Evolutionary conservation across 2,113 vertebrate species (phyloP).

Genomic region (Atherinomorus stipes): DNA sequence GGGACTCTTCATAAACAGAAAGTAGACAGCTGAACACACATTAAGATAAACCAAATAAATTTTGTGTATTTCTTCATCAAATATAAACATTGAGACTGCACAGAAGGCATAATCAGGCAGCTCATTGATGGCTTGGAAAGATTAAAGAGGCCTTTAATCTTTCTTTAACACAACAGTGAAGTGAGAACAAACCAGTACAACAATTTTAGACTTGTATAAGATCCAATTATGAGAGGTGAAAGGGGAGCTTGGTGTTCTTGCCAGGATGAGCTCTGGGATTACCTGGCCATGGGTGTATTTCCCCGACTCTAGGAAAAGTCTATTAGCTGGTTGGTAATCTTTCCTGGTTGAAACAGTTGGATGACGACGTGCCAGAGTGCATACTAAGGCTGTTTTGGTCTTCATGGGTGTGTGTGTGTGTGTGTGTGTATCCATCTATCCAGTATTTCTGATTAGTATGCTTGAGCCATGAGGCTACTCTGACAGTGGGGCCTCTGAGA

Average conservation of each 20-base stretch:
- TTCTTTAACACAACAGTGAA: constrained; percentile 13
- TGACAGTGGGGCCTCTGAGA: constrained; percentile 78
- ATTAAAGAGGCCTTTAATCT: constrained; percentile 13
- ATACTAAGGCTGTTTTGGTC: constrained; percentile 28
- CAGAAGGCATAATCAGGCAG: constrained; percentile 12
- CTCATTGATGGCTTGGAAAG: neutral
- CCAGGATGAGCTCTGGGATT: constrained; percentile 73
- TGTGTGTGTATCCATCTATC: constrained; percentile 32
- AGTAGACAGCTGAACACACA: constrained; percentile 41
- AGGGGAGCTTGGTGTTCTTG: constrained; percentile 50
- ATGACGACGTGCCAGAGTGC: constrained; percentile 26
- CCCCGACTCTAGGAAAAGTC: constrained; percentile 49
- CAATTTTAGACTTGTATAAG: constrained; percentile 41
- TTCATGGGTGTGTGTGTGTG: constrained; percentile 19
- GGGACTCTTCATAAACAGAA: constrained; percentile 40
- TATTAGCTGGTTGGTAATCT: constrained; percentile 61
- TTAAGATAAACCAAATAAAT: constrained; percentile 52
- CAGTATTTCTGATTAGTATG: constrained; percentile 77
- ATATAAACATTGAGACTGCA: constrained; percentile 25
- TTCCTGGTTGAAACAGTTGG: constrained; percentile 41
- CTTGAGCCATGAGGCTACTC: constrained; percentile 67
- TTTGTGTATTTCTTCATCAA: constrained; percentile 31
- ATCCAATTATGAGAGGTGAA: constrained; percentile 71
- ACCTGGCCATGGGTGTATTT: constrained; percentile 54
- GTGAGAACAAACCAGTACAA: constrained; percentile 27